Evolutionary conservation across 1,140 invertebrate genomes (phyloP), one percentile per base, ranked within the genome.

Genomic region (Teleogryllus occipitalis): DNA sequence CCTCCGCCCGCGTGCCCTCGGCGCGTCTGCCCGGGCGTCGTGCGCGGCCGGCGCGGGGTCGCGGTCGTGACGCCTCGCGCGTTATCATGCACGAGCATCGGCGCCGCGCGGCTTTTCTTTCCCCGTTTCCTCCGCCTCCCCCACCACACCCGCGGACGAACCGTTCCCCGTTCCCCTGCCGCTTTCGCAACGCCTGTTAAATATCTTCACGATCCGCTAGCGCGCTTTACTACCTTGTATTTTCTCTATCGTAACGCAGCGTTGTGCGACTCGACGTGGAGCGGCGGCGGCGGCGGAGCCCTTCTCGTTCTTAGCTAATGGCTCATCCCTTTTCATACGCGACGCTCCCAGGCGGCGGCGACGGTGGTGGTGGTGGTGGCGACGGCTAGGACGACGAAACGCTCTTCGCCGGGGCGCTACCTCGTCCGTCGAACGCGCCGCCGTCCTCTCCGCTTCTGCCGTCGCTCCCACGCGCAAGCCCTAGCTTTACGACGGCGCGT

Each of bases 241-340:
- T 65, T 65, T 65, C 54, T 65, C 10, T 65, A 65, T 65, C 54
- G 10, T 65, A 65, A 65, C 18, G 54, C 54, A 18, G 54, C 54
- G 54, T 18, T 65, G 27, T 39, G 10, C 54, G 54, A 14, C 54
- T 10, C 54, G 54, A 10, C 54, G 54, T 39, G 27, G 27, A 39
- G 27, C 27, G 27, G 27, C 27, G 27, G 27, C 27, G 27, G 27
- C 27, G 27, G 27, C 27, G 27, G 27, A 39, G 27, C 54, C 18
- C 54, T 18, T 18, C 54, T 10, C 10, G 10, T 10, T 65, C 54
- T 65, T 18, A 14, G 54, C 54, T 65, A 65, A 65, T 65, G 54
- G 54, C 54, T 65, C 54, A 65, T 65, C 54, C 54, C 54, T 65
- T 65, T 65, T 65, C 54, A 65, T 65, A 65, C 54, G 27, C 54